Evolutionary conservation across 64 coral and sea anemone species (phyloP), one percentile per base, ranked within the genome.

Genomic region (Montipora efflorescens): DNA sequence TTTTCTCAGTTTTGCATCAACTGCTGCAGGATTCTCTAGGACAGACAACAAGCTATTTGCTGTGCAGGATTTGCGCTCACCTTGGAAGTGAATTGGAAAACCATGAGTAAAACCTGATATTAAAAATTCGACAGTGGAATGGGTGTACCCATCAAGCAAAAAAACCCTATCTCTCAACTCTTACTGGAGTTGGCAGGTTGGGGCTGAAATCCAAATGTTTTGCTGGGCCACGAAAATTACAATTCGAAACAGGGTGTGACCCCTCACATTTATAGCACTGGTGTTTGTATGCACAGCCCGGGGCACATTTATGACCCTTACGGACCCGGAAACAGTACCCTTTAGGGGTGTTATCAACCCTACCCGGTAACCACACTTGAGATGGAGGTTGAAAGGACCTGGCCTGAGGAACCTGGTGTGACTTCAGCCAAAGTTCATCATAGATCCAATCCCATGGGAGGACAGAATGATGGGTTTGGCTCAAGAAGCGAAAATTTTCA

Each of bases 401-500:
- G 47, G 59, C 10, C 19, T 13, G 14, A 4, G 55, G 76, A 11
- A 59, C 78, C 61, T 64, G 47, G 20, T 90, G 74, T 2, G 87
- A 78, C 45, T 75, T 76, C 2, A 89, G 87, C 87, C 87, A 89
- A 14, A 89, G 64, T 59, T 89, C 87, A 57, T 70, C 52, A 59
- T 76, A 43, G 21, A 89, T 89, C 15, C 51, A 53, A 50, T 43
- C 77, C 77, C 89, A 90, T 44, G 89, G 89, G 14, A 79, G 47
- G 46, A 78, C 50, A 46, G 59, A 16, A 48, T 11, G 75, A 49
- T 48, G 36, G 47, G 50, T 44, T 57, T 90, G 76, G 52, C 92
- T 43, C 48, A 94, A 53, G 53, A 74, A 94, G 10, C 92, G 84
- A 49, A 89, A 94, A 81, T 94, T 94, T 45, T 93, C 83, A 88